Percentiles rank a stretch among this genome's conserved stretches.
These are phyloP conservation scores for Spilogale gracilis DNA, from an alignment of 2,113 vertebrate species.

Conservation along the genomic window DNA sequence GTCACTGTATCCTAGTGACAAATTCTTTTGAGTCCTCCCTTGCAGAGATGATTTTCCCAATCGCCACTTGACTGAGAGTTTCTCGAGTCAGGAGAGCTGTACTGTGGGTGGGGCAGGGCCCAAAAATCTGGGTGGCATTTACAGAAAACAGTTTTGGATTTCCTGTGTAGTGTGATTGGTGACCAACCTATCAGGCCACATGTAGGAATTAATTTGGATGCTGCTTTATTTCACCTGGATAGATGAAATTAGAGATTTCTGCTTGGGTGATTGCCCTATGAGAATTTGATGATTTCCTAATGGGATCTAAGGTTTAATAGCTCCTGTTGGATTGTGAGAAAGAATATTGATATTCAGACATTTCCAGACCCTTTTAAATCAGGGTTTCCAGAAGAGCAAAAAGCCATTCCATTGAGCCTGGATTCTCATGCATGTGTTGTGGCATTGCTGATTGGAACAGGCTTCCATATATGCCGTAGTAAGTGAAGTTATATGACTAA, in stretches of 20 bases:
- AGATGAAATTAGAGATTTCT: slow-evolving; percentile 67
- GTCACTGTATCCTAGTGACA: slow-evolving; percentile 72
- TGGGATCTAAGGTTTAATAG: slow-evolving; percentile 66
- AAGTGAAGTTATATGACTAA: slow-evolving; percentile 73
- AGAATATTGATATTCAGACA: slow-evolving; percentile 62
- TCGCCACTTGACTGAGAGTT: slow-evolving; percentile 61
- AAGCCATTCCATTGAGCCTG: background rate
- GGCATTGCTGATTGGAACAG: background rate
- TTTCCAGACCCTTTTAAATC: slow-evolving; percentile 67
- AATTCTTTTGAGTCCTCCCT: slow-evolving; percentile 62
- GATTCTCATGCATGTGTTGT: slow-evolving; percentile 15
- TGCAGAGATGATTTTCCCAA: slow-evolving; percentile 68
- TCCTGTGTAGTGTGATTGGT: background rate
- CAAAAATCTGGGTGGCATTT: slow-evolving; percentile 65
- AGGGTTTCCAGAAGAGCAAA: slow-evolving; percentile 69
- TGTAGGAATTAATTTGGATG: background rate
- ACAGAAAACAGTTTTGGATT: slow-evolving; percentile 62
- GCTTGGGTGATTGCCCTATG: background rate
- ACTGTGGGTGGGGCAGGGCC: slow-evolving; percentile 76
- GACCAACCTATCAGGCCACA: slow-evolving; percentile 74
- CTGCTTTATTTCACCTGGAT: slow-evolving; percentile 77
- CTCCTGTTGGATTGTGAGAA: slow-evolving; percentile 77
- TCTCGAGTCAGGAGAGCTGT: slow-evolving; percentile 71
- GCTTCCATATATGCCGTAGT: slow-evolving; percentile 16
- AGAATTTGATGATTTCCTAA: slow-evolving; percentile 81